These are phyloP conservation scores for Periplaneta americana DNA, from an alignment of 1,140 invertebrate genomes.

Conservation along the genomic window DNA sequence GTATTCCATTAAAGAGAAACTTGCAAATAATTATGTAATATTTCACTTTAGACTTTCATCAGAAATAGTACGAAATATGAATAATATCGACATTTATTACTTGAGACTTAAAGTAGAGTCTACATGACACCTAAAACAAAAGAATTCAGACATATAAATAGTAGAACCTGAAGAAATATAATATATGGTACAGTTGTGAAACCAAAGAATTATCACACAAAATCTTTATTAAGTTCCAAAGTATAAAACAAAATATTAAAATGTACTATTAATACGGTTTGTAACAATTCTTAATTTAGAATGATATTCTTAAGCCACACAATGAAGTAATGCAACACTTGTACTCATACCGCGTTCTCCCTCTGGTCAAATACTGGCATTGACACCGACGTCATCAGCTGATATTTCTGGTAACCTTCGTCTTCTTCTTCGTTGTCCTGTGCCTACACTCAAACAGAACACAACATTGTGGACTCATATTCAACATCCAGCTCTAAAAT, in stretches of 20 bases:
- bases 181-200: not conserved
- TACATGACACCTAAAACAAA: too few species aligned
- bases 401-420: constrained; percentile 43
- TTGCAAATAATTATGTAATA: too few species aligned
- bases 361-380: constrained; percentile 85
- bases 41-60: too few species aligned
- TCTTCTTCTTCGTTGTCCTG: not conserved
- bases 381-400: constrained; percentile 84
- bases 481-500: too few species aligned
- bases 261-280: not conserved
- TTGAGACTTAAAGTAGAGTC: too few species aligned
- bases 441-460: not conserved
- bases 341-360: constrained; percentile 64
- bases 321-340: not conserved
- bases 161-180: too few species aligned
- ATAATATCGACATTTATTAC: too few species aligned
- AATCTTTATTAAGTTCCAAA: not conserved
- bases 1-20: too few species aligned
- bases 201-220: not conserved
- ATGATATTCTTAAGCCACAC: not conserved
- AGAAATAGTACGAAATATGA: too few species aligned
- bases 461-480: too few species aligned
- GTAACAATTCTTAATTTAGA: not conserved
- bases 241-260: not conserved
- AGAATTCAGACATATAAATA: too few species aligned